These are phyloP conservation scores for Aphyosemion australe DNA, from an alignment of 2,113 vertebrate genomes.

Conservation along the genomic window DNA sequence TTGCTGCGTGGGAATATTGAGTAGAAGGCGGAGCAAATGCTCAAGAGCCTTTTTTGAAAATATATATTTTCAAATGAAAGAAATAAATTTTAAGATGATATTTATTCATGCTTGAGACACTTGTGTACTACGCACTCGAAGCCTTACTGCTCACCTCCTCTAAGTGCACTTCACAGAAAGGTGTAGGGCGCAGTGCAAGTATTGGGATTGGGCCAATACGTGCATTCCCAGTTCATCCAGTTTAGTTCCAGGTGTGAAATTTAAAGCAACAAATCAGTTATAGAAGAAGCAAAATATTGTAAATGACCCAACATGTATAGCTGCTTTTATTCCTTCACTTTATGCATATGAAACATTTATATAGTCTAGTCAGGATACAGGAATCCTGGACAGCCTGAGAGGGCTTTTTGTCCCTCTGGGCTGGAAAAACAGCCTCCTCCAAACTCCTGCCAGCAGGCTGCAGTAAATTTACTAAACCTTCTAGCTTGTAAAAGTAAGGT, in stretches of 20 bases:
- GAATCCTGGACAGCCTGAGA: conserved; percentile 63
- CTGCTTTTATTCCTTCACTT: neutral
- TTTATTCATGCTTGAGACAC: no score
- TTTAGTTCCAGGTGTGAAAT: neutral
- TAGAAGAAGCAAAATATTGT: conserved; percentile 5
- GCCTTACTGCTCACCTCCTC: no score
- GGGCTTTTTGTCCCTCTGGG: conserved; percentile 71
- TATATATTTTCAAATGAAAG: no score
- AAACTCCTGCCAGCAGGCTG: conserved; percentile 64
- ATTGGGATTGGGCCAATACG: no score
- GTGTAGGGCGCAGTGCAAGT: no score
- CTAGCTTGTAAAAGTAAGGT: conserved; percentile 72
- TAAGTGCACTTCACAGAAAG: no score
- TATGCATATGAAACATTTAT: conserved; percentile 13
- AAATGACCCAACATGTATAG: neutral
- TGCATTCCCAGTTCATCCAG: neutral
- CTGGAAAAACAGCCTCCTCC: conserved; percentile 72
- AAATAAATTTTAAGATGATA: no score
- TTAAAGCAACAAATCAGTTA: conserved; percentile 8
- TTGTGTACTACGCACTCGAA: no score
- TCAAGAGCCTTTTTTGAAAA: no score
- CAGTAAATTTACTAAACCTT: conserved; percentile 71
- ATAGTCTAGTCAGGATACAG: conserved; percentile 50
- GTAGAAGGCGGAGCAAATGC: no score
- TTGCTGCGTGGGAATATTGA: no score